Conservation (phyloP, 2,888 invertebrate species). For the Athripsodes cinereus region DNA sequence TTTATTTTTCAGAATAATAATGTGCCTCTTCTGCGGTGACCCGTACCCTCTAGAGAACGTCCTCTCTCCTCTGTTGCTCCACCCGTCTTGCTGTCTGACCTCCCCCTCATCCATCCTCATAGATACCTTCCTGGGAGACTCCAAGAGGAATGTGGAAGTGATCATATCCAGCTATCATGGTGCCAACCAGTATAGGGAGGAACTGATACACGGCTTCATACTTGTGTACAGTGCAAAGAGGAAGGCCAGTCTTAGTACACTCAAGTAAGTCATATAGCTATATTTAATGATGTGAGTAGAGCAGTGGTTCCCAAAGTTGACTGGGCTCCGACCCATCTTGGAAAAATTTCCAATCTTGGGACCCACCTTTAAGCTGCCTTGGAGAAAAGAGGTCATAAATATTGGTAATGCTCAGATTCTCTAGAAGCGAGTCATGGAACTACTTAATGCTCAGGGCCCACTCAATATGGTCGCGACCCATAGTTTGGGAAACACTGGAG, state of each 20-base stretch:
- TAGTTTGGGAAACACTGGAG: too few species aligned
- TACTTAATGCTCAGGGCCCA: too few species aligned
- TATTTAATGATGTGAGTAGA: too few species aligned
- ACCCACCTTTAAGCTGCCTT: too few species aligned
- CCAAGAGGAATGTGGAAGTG: slow-evolving; percentile 81
- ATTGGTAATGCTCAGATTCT: too few species aligned
- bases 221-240: slow-evolving; percentile 92
- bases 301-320: too few species aligned
- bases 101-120: slow-evolving; percentile 84
- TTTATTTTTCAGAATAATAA: slow-evolving; percentile 65
- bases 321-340: too few species aligned
- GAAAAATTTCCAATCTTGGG: too few species aligned
- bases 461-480: too few species aligned
- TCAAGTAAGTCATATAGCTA: slow-evolving; percentile 80
- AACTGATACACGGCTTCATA: slow-evolving; percentile 91
- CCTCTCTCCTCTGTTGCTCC: slow-evolving; percentile 77
- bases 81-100: slow-evolving; percentile 80
- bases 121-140: slow-evolving; percentile 87
- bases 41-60: slow-evolving; percentile 87
- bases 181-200: slow-evolving; percentile 85
- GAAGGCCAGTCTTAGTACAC: slow-evolving; percentile 87
- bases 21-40: slow-evolving; percentile 96
- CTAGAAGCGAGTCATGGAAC: too few species aligned
- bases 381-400: too few species aligned
- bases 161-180: slow-evolving; percentile 93